phyloP scores from a whole-genome alignment of 2,113 vertebrate genomes.

The Paraplagusia blochii region DNA sequence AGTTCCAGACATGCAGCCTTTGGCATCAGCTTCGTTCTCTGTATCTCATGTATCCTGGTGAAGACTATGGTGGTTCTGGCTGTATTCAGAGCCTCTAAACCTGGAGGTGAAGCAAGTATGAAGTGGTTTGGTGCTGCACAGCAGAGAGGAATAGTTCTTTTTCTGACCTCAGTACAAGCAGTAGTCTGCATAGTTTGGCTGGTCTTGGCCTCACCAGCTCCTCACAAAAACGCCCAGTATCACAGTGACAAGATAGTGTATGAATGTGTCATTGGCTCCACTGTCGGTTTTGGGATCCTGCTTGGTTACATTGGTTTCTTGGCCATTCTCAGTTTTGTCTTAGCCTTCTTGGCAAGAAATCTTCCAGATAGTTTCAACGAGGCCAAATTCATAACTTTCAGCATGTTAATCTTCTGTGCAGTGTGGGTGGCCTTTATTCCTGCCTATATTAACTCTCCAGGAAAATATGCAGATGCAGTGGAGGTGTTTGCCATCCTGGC shows the following conservation, averaged over 20 bases:
- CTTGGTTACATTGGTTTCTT: conserved; percentile 67
- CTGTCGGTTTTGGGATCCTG: conserved; percentile 56
- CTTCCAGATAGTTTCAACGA: conserved; percentile 72
- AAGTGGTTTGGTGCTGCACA: conserved; percentile 63
- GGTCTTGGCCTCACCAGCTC: conserved; percentile 43
- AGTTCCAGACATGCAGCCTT: conserved; percentile 62
- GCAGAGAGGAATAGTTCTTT: conserved; percentile 64
- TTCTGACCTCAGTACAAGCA: conserved; percentile 57
- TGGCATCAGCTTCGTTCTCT: conserved; percentile 66
- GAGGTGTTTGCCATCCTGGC: conserved; percentile 74
- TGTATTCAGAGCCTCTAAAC: conserved; percentile 68
- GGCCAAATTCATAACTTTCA: conserved; percentile 71
- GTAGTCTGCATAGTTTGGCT: conserved; percentile 66
- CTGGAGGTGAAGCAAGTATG: conserved; percentile 42
- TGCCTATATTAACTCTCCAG: too few species aligned
- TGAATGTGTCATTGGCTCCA: conserved; percentile 65
- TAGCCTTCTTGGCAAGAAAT: conserved; percentile 68
- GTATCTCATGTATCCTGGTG: conserved; percentile 64
- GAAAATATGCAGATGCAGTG: conserved; percentile 68
- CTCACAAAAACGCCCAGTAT: conserved; percentile 51
- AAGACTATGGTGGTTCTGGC: conserved; percentile 70
- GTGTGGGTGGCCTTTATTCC: too few species aligned
- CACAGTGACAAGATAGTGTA: conserved; percentile 52
- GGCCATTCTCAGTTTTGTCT: conserved; percentile 59
- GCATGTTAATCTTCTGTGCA: conserved; percentile 77